These are phyloP conservation scores for Phrynocephalus guinanensis DNA, from an alignment of 2,797 vertebrate genomes.

Conservation along the genomic window DNA sequence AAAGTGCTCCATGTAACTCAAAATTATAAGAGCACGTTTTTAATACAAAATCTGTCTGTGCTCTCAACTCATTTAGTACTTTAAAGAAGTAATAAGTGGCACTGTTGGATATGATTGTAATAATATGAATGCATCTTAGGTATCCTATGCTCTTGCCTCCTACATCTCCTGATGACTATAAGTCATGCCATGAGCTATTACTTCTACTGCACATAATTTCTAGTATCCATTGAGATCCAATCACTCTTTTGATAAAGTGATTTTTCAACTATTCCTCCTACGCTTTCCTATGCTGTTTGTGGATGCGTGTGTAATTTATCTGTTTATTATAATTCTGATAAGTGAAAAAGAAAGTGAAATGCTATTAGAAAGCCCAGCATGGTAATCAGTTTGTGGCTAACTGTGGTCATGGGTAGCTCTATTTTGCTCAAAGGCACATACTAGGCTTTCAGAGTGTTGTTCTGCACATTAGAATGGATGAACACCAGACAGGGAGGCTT, in stretches of 20 bases:
- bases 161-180: conserved; percentile 64
- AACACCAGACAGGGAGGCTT: background rate
- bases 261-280: conserved; percentile 68
- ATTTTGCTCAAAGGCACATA: conserved; percentile 48
- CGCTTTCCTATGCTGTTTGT: conserved; percentile 67
- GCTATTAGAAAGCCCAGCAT: conserved; percentile 73
- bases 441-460: conserved; percentile 46
- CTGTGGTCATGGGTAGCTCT: conserved; percentile 58
- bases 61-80: conserved; percentile 62
- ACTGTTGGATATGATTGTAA: conserved; percentile 60
- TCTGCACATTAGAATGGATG: background rate
- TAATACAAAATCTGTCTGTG: conserved; percentile 38
- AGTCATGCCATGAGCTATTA: conserved; percentile 74
- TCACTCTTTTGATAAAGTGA: conserved; percentile 66
- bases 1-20: conserved; percentile 38
- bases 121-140: conserved; percentile 62
- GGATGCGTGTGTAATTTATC: conserved; percentile 69
- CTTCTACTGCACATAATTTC: conserved; percentile 73
- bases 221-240: conserved; percentile 71
- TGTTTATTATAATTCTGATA: conserved; percentile 74
- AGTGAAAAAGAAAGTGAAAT: conserved; percentile 69
- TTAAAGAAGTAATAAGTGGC: conserved; percentile 72
- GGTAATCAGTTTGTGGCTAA: conserved; percentile 74
- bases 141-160: conserved; percentile 64
- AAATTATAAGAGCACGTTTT: conserved; percentile 60